Conservation (phyloP, 2,113 vertebrate species). For the Myrmophylax atrothorax region DNA sequence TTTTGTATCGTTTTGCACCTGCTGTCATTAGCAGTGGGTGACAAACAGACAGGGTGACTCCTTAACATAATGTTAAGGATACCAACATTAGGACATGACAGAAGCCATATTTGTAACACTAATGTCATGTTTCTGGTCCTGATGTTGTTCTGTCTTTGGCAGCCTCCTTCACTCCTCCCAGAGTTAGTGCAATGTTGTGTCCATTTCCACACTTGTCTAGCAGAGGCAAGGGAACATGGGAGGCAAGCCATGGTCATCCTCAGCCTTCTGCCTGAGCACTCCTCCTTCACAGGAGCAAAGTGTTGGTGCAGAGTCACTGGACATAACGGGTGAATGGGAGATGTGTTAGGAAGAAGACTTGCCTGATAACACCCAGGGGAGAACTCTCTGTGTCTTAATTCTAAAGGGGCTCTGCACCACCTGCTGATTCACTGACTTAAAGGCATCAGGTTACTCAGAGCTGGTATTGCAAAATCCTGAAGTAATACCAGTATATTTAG, state of each 20-base stretch:
- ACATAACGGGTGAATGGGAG: fast-evolving
- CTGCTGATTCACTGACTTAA: neutral
- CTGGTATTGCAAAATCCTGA: neutral
- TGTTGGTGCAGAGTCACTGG: neutral
- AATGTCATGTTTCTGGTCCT: neutral
- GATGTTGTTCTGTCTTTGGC: neutral
- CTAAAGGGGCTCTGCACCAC: neutral
- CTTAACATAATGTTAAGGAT: neutral
- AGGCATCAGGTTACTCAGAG: neutral
- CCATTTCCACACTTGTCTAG: neutral
- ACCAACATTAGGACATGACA: neutral
- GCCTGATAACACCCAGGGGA: neutral
- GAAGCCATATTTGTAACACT: neutral
- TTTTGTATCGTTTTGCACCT: neutral
- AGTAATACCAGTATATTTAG: neutral
- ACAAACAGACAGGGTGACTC: neutral
- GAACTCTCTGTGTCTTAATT: neutral
- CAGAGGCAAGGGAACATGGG: fast-evolving
- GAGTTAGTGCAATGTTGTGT: neutral
- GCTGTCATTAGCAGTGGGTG: neutral
- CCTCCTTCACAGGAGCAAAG: neutral
- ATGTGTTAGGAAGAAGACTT: neutral
- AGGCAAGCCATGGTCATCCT: neutral
- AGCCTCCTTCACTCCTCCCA: neutral
- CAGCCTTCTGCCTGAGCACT: neutral